A percentile compares a stretch with the other conserved stretches of the same genome.
Conservation (phyloP, 1,140 invertebrate genomes). For the Papilio polytes region DNA sequence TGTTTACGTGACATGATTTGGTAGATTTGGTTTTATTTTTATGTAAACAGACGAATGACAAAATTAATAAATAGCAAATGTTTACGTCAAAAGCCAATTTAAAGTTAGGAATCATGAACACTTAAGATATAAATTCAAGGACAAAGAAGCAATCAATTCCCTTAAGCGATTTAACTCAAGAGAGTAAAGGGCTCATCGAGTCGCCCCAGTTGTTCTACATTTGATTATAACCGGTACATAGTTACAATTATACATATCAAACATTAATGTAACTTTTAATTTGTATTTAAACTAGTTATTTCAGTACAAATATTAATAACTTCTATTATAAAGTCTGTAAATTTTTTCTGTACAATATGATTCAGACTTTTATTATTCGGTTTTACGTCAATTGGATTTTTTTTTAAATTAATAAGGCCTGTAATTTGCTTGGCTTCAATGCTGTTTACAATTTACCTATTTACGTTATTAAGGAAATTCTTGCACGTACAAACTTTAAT, state of each 20-base stretch:
- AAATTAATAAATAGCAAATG: neutral
- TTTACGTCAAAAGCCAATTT: neutral
- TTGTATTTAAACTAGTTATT: too few relatives aligned
- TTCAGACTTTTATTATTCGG: neutral
- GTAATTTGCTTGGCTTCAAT: neutral
- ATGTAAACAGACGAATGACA: neutral
- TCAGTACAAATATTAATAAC: too few relatives aligned
- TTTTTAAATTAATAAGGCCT: neutral
- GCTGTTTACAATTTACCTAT: neutral
- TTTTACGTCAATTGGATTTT: neutral
- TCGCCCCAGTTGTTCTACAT: neutral
- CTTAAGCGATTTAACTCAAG: neutral
- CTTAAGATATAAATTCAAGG: conserved; percentile 12
- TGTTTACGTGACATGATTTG: neutral
- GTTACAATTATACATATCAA: neutral
- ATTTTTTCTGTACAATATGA: too few relatives aligned
- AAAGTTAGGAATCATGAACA: neutral
- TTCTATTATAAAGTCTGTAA: too few relatives aligned
- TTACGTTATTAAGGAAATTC: neutral
- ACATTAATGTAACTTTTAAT: neutral
- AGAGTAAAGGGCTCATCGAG: neutral
- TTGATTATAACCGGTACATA: conserved; percentile 1
- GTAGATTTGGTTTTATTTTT: neutral
- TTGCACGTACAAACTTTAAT: conserved; percentile 14
- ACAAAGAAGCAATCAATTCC: conserved; percentile 2